Percentiles rank a stretch among this genome's conserved stretches.
Evolutionary conservation across 2,113 vertebrate species (phyloP).

Genomic region (Cyprinodon tularosa): DNA sequence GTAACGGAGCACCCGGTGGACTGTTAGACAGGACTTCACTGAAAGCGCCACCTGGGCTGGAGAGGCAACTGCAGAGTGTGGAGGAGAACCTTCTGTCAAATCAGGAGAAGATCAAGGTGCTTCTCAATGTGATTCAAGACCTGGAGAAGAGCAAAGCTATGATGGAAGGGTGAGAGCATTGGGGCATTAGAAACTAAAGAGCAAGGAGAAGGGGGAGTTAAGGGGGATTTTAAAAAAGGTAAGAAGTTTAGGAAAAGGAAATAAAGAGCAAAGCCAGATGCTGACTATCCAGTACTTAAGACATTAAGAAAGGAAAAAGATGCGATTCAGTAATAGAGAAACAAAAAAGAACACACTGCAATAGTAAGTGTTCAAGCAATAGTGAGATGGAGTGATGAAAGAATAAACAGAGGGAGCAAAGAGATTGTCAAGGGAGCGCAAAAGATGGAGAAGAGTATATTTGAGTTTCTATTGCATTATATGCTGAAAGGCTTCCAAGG

Average conservation of each 20-base stretch:
- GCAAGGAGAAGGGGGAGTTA: slow-evolving; percentile 10
- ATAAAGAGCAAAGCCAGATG: background rate
- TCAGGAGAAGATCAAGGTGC: slow-evolving; percentile 98
- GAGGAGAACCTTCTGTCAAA: slow-evolving; percentile 95
- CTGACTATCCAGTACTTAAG: background rate
- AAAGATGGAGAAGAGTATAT: slow-evolving; percentile 31
- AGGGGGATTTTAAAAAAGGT: background rate
- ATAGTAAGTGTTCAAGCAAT: slow-evolving; percentile 18
- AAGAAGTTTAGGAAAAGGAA: background rate
- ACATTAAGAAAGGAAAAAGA: background rate
- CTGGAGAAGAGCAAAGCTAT: slow-evolving; percentile 96
- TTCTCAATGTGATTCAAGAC: slow-evolving; percentile 98
- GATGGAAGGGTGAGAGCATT: slow-evolving; percentile 89
- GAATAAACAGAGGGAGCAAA: slow-evolving; percentile 5
- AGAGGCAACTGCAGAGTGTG: slow-evolving; percentile 89
- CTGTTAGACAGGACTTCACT: slow-evolving; percentile 63
- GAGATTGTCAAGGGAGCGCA: slow-evolving; percentile 18
- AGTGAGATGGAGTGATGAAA: slow-evolving; percentile 15
- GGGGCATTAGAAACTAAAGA: background rate
- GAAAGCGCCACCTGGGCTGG: slow-evolving; percentile 75
- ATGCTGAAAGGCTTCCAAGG: slow-evolving; percentile 43
- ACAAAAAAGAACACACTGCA: background rate
- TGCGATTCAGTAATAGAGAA: background rate
- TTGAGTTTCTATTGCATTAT: slow-evolving; percentile 42
- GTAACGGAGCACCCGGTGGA: slow-evolving; percentile 79